Percentiles rank a stretch among this genome's conserved stretches.
Evolutionary conservation across 1,140 invertebrate genomes (phyloP).

Genomic region (Monochamus saltuarius): DNA sequence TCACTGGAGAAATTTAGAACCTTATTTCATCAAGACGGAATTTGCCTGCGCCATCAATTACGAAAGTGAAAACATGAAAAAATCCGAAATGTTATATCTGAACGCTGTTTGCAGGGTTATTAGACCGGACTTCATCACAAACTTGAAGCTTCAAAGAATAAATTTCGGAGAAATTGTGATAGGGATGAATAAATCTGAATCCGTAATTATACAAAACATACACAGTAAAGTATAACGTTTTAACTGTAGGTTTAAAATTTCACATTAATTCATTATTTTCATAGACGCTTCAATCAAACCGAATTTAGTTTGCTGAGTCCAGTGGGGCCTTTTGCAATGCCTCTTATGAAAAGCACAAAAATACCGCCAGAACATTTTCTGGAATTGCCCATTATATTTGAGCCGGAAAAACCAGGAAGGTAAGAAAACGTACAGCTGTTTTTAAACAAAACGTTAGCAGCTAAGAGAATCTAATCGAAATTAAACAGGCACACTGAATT

Average conservation of each 20-base stretch:
- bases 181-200: constrained; percentile 21
- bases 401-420: constrained; percentile 10
- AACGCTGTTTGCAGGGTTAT: constrained; percentile 34
- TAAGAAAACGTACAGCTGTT: not conserved
- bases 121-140: constrained; percentile 37
- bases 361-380: constrained; percentile 27
- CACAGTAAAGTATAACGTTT: constrained; percentile 21
- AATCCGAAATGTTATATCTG: constrained; percentile 32
- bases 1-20: constrained; percentile 37
- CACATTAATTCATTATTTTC: constrained; percentile 1
- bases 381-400: constrained; percentile 29
- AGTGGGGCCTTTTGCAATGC: constrained; percentile 21
- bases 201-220: constrained; percentile 37
- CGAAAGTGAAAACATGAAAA: constrained; percentile 11
- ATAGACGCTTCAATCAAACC: constrained; percentile 27
- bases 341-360: constrained; percentile 4
- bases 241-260: not conserved
- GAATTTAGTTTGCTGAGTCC: constrained; percentile 25
- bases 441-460: not conserved
- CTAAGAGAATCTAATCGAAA: too few relatives aligned
- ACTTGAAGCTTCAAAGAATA: constrained; percentile 36
- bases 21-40: constrained; percentile 32
- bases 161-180: constrained; percentile 37
- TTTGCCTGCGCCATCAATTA: constrained; percentile 34
- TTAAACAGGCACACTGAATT: too few relatives aligned